Evolutionary conservation across 1,140 invertebrate species (phyloP), one percentile per base, ranked within the genome.

Genomic region (Chlorops oryzae): DNA sequence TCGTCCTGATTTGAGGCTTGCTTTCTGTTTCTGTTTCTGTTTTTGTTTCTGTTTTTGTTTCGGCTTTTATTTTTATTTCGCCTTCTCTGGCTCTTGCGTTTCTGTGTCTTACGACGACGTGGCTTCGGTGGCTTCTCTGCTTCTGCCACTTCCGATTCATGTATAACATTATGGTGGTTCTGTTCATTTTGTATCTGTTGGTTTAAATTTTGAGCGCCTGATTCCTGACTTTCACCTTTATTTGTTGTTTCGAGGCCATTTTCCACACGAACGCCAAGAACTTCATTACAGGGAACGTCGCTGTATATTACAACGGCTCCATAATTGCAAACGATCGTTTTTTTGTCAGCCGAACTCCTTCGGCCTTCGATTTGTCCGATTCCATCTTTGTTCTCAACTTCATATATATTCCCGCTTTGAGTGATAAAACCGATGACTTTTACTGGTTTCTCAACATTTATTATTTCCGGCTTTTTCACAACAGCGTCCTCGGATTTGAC

Each of bases 341-440:
- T 6, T 6, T 58, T 44, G 9, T 44, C 45, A 6, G 55, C 48
- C 0, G 57, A 6, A 20, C 23, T 46, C 37, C 69, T 65, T 9
- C 65, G 65, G 0, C 56, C 44, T 51, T 69, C 63, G 13, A 69
- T 69, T 40, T 52, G 15, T 18, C 65, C 65, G 4, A 69, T 51
- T 37, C 65, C 63, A 22, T 57, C 47, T 20, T 59, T 61, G 10
- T 61, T 65, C 46, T 61, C 58, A 27, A 69, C 58, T 53, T 69
- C 65, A 18, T 68, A 69, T 23, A 69, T 69, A 47, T 57, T 59
- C 23, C 65, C 65, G 2, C 62, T 50, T 25, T 66, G 61, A 21
- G 65, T 69, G 4, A 69, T 69, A 20, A 69, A 69, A 0, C 65
- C 65, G 12, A 65, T 69, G 18, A 69, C 65, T 52, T 65, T 59